Percentiles rank a stretch among this genome's conserved stretches.
These are phyloP conservation scores for Ciona savignyi DNA, from an alignment of 23 tunicate species.

Conservation along the genomic window DNA sequence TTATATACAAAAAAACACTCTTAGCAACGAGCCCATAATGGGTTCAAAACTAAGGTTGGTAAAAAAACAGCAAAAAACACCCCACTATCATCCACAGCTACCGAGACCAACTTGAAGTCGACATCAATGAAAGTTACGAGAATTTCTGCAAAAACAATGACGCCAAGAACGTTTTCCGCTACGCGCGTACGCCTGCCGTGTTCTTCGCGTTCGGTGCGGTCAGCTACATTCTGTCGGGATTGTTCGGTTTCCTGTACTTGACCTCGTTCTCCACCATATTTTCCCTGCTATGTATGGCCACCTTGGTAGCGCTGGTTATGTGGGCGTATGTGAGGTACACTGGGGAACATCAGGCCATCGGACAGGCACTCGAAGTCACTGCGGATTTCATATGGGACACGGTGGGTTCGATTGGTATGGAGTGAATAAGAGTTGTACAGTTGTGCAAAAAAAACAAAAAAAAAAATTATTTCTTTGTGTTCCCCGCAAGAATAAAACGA, in stretches of 20 bases:
- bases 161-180: conserved; percentile 67
- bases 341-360: conserved; percentile 44
- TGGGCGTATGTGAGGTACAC: conserved; percentile 68
- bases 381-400: conserved; percentile 25
- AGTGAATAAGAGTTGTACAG: no score
- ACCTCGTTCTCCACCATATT: conserved; percentile 41
- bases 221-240: conserved; percentile 43
- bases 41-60: no score
- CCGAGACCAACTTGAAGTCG: conserved; percentile 29
- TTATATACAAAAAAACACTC: no score
- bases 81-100: conserved; percentile 15
- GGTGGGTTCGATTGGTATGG: no score
- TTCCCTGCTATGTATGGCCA: conserved; percentile 21
- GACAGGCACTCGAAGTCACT: conserved; percentile 35
- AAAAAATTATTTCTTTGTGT: no score
- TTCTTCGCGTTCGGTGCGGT: conserved; percentile 43
- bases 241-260: conserved; percentile 65
- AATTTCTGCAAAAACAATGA: conserved; percentile 41
- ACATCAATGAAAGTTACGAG: conserved; percentile 44
- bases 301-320: conserved; percentile 17
- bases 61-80: no score
- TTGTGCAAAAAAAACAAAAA: no score
- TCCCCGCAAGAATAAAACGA: no score
- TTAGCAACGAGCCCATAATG: no score
- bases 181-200: conserved; percentile 65